Conservation (phyloP, 23 tunicate genomes). For the Halocynthia roretzi region DNA sequence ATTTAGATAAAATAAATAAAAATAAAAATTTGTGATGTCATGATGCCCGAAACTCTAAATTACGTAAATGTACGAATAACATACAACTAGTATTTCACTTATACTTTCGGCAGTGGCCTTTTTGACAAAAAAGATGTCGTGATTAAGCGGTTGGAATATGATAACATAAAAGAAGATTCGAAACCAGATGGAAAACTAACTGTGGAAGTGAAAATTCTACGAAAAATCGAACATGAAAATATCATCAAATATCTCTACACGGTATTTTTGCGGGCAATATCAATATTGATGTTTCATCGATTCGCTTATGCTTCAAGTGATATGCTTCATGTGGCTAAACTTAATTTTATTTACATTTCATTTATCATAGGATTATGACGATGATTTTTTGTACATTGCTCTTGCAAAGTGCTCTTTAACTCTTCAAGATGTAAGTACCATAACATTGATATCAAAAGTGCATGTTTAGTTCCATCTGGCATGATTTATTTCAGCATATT, state of each 20-base stretch:
- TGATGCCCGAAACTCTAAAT: too few species aligned
- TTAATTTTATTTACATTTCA: not conserved
- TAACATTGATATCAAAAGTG: not conserved
- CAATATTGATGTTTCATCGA: not conserved
- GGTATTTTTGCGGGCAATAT: not conserved
- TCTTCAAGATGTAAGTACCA: slow-evolving; percentile 2
- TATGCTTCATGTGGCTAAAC: not conserved
- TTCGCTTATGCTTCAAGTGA: not conserved
- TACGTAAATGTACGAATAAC: too few species aligned
- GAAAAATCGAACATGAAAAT: slow-evolving; percentile 8
- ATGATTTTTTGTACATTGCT: slow-evolving; percentile 6
- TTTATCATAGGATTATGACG: not conserved
- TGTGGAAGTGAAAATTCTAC: not conserved
- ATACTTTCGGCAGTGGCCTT: too few species aligned
- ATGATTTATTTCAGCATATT: not conserved
- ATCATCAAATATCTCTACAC: slow-evolving; percentile 5
- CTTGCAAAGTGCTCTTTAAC: slow-evolving; percentile 2
- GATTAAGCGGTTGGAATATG: too few species aligned
- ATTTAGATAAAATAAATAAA: too few species aligned
- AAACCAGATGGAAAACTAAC: too few species aligned
- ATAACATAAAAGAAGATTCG: too few species aligned
- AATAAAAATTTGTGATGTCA: too few species aligned
- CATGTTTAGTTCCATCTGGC: too few species aligned
- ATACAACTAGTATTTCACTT: too few species aligned
- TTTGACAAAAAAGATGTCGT: too few species aligned